Percentiles rank a stretch among this genome's conserved stretches.
Evolutionary conservation across 2,888 invertebrate genomes (phyloP).

Genomic region (Mermis nigrescens): DNA sequence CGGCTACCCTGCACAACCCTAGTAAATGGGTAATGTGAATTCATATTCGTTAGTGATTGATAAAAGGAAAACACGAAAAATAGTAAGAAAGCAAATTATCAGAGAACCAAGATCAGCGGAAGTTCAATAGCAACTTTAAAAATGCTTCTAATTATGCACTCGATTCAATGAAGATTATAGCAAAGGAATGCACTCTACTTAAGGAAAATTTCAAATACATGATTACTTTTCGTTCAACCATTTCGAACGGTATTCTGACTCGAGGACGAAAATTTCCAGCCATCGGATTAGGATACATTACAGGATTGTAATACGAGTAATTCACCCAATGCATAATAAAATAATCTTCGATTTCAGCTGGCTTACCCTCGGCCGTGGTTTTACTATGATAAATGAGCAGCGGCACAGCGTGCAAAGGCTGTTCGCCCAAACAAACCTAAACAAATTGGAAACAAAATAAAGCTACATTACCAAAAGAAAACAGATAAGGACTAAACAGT

Average conservation of each 20-base stretch:
- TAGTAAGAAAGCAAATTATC: no score
- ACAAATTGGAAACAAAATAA: constrained; percentile 67
- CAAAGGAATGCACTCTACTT: no score
- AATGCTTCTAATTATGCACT: no score
- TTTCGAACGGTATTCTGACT: not conserved
- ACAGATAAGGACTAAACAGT: not conserved
- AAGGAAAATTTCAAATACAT: not conserved
- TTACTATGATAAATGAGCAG: not conserved
- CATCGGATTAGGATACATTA: constrained; percentile 3
- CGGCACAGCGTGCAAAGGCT: constrained; percentile 65
- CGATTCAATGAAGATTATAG: no score
- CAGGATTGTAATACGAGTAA: constrained; percentile 19
- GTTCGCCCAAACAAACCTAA: constrained; percentile 90
- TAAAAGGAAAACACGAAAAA: no score
- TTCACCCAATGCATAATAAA: constrained; percentile 33
- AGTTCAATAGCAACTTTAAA: no score
- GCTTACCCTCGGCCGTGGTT: not conserved
- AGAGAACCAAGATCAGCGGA: no score
- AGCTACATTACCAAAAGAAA: not conserved
- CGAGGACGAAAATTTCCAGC: not conserved
- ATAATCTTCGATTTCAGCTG: constrained; percentile 10
- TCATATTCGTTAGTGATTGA: no score
- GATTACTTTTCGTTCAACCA: not conserved
- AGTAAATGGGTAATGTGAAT: no score
- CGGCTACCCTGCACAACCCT: no score